Base-by-base conservation (phyloP, 2,113 vertebrate species). In the Rynchops niger region DNA sequence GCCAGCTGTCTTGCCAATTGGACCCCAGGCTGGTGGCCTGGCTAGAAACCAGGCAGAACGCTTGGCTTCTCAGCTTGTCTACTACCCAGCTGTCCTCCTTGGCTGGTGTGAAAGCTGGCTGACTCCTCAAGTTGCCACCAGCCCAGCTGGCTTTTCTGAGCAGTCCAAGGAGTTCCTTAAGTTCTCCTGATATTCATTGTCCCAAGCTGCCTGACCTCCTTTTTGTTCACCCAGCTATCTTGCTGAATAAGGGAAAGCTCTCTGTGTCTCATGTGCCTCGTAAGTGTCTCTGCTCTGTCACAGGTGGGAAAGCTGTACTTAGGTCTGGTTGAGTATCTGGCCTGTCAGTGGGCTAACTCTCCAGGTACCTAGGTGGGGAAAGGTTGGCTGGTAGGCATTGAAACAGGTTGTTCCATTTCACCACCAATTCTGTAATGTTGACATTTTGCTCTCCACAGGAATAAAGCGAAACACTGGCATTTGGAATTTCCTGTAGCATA, bases 11-110 rank as follows among this genome's bases (percentile, higher is more conserved):
- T 86, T 93, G 74, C 86, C 88, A 97, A 32, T 21, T 84, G 77
- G 86, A 92, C 52, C 20, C n/a, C 18, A 76, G 49, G 61, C 42
- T 88, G 32, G 52, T 74, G 52, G 15, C 23, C 27, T 93, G 91
- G 94, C 73, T 91, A 49, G 56, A 94, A 96, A 82, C 42, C 47
- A 87, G 65, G 69, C 65, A 72, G 62, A 34, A 74, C 58, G 19
- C 42, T 86, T 93, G 78, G 74, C 82, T 96, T 90, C 74, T 76
- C 62, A 90, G 47, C 34, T 69, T 95, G 65, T 30, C 50, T 92
- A 23, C 67, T 74, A 50, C 36, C 73, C 91, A 95, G 87, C 65
- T 95, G 92, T 94, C 78, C 74, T 85, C 47, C 30, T 91, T 91
- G 91, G 88, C 77, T 78, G 29, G 7, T 59, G 34, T 61, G 86